Conservation (phyloP, 1,140 invertebrate species). For the Proctacanthus coquilletti region DNA sequence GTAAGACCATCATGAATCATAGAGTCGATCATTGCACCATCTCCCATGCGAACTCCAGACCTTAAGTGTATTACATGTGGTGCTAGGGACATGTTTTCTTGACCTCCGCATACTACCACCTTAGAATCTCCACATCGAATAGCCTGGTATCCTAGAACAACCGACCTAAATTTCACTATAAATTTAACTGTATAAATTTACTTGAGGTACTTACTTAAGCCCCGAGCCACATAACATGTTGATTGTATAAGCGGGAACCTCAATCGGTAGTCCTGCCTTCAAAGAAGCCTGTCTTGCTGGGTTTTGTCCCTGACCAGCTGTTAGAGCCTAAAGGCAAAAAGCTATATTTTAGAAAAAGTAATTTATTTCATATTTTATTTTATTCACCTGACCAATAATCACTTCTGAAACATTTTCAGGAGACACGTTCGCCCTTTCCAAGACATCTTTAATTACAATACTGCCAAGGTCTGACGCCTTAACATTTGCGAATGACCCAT, state of each 20-base stretch:
- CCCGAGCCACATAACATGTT: conserved; percentile 84
- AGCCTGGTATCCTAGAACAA: conserved; percentile 50
- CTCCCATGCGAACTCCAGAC: conserved; percentile 52
- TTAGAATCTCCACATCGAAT: conserved; percentile 52
- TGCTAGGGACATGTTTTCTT: conserved; percentile 73
- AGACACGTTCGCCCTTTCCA: conserved; percentile 43
- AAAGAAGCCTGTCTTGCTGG: conserved; percentile 67
- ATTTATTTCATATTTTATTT: conserved; percentile 5
- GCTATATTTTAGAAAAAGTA: conserved; percentile 11
- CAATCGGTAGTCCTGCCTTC: conserved; percentile 56
- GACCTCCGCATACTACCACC: conserved; percentile 65
- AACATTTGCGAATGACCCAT: conserved; percentile 49
- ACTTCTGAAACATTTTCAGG: conserved; percentile 61
- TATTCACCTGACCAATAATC: conserved; percentile 67
- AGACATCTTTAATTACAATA: conserved; percentile 55
- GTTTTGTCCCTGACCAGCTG: conserved; percentile 68
- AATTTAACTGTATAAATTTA: no score
- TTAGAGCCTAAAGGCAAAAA: conserved; percentile 39
- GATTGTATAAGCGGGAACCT: conserved; percentile 56
- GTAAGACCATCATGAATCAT: conserved; percentile 64
- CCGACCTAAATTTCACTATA: conserved; percentile 40
- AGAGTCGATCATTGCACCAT: conserved; percentile 47
- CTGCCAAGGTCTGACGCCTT: conserved; percentile 59
- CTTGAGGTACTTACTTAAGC: conserved; percentile 50
- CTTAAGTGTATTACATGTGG: conserved; percentile 55